Conservation (phyloP, 2,888 invertebrate genomes). For the Ischnura elegans region DNA sequence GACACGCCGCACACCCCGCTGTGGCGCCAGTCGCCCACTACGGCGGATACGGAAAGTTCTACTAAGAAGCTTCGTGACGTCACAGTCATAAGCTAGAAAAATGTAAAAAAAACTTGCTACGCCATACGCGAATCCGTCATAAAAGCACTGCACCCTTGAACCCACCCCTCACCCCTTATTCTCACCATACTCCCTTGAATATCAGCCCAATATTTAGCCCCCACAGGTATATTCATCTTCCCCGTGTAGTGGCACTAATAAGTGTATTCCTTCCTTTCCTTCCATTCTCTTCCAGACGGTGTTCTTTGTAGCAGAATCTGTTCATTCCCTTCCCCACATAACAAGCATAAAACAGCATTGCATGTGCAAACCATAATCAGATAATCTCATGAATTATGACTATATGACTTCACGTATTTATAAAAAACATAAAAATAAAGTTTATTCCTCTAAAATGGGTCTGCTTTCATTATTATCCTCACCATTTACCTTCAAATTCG, state of each 20-base stretch:
- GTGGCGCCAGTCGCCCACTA: constrained; percentile 50
- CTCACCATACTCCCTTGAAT: background rate
- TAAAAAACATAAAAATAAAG: background rate
- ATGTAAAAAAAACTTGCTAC: constrained; percentile 11
- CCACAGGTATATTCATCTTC: background rate
- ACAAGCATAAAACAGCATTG: background rate
- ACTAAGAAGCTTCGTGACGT: background rate
- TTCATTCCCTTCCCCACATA: background rate
- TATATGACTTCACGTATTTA: background rate
- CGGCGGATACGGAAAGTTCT: constrained; percentile 51
- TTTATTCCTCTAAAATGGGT: background rate
- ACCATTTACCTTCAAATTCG: too few species aligned
- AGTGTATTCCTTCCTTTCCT: background rate
- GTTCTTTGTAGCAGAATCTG: background rate
- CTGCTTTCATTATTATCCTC: too few species aligned
- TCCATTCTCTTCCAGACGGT: background rate
- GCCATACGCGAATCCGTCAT: background rate
- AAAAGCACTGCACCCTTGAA: background rate
- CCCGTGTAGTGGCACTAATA: background rate
- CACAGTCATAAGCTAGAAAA: background rate
- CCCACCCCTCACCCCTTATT: background rate
- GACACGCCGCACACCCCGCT: constrained; percentile 68
- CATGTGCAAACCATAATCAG: background rate
- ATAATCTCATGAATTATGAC: background rate
- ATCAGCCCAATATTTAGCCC: background rate